Percentiles rank a stretch among this genome's conserved stretches.
Conservation (phyloP, 1,140 invertebrate species). For the Cephus cinctus region DNA sequence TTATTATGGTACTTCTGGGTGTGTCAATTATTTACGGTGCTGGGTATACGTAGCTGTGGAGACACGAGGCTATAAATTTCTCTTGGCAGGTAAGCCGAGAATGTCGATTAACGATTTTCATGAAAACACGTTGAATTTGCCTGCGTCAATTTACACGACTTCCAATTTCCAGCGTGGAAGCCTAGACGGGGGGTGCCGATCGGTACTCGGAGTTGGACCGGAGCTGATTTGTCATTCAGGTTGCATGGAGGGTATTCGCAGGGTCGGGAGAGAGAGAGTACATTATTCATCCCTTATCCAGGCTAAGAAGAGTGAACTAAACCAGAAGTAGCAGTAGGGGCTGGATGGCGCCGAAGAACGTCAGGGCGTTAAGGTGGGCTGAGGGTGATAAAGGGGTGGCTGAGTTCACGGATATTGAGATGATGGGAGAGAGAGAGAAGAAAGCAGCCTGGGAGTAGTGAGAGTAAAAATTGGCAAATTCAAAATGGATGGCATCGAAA, state of each 20-base stretch:
- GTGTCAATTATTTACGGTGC: no score
- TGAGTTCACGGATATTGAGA: neutral
- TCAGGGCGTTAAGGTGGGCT: neutral
- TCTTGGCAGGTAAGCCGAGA: no score
- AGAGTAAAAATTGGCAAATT: no score
- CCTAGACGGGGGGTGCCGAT: no score
- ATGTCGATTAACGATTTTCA: no score
- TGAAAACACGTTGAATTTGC: no score
- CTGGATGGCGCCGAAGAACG: neutral
- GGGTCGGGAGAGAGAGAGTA: constrained; percentile 35
- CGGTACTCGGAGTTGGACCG: constrained; percentile 43
- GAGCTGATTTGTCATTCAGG: constrained; percentile 52
- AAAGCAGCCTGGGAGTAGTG: constrained; percentile 18
- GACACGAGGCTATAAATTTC: no score
- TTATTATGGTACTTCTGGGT: no score
- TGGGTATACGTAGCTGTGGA: no score
- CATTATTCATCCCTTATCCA: constrained; percentile 54
- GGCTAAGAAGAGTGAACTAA: constrained; percentile 37
- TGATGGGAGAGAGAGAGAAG: neutral
- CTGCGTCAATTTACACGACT: no score
- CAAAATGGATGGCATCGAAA: no score
- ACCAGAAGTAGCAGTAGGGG: constrained; percentile 27
- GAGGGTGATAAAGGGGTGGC: neutral
- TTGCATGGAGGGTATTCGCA: constrained; percentile 36
- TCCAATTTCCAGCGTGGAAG: no score